Conservation (phyloP, 2,888 invertebrate genomes). For the Chrysina gloriosa region DNA sequence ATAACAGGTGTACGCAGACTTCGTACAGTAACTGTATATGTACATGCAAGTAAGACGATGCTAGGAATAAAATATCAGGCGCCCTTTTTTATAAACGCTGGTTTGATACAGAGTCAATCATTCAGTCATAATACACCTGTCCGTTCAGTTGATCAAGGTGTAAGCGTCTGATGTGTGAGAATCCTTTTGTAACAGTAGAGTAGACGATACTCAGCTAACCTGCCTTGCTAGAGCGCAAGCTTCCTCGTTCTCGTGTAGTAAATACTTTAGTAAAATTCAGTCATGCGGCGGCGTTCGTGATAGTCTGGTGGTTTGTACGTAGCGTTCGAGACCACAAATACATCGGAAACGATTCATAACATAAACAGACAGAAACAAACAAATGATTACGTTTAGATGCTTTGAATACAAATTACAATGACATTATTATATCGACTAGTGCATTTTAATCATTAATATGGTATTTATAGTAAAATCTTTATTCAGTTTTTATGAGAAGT, state of each 20-base stretch:
- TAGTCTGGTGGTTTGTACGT: constrained; percentile 13
- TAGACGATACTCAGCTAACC: constrained; percentile 22
- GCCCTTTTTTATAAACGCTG: too few relatives aligned
- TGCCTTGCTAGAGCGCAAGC: constrained; percentile 26
- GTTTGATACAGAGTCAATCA: constrained; percentile 18
- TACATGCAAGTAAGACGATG: too few relatives aligned
- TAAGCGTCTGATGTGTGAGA: constrained; percentile 26
- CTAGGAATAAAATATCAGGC: too few relatives aligned
- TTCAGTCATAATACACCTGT: constrained; percentile 40
- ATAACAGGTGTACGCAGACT: too few relatives aligned
- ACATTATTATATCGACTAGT: neutral
- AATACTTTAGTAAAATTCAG: constrained; percentile 38
- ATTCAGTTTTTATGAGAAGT: neutral
- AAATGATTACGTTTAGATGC: neutral
- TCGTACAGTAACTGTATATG: too few relatives aligned
- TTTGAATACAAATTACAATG: neutral
- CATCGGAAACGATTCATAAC: constrained; percentile 27
- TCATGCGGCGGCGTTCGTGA: constrained; percentile 34
- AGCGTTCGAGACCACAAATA: neutral
- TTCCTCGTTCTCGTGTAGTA: constrained; percentile 24
- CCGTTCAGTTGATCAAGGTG: constrained; percentile 35
- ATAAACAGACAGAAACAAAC: constrained; percentile 21
- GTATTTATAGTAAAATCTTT: neutral
- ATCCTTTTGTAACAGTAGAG: constrained; percentile 31
- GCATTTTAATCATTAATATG: neutral